Conservation (phyloP, 2,888 invertebrate genomes). For the Tuta absoluta region DNA sequence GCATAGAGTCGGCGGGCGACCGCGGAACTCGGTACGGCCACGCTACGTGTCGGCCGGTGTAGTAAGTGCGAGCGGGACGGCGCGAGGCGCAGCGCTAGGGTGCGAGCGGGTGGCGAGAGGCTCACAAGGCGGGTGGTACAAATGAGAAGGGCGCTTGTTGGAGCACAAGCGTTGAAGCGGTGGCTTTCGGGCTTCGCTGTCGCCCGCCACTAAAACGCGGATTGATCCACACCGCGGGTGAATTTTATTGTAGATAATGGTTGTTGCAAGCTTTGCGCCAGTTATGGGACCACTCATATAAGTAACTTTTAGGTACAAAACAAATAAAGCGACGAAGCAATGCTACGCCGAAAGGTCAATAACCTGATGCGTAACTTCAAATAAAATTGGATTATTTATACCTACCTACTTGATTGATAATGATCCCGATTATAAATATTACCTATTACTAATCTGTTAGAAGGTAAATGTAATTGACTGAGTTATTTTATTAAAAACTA, state of each 20-base stretch:
- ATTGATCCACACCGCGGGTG: conserved; percentile 61
- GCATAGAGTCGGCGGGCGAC: conserved; percentile 74
- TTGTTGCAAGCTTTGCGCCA: conserved; percentile 54
- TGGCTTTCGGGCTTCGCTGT: conserved; percentile 35
- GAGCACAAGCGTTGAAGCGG: conserved; percentile 42
- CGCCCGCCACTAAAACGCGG: conserved; percentile 45
- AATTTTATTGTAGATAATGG: conserved; percentile 56
- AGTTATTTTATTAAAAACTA: too few relatives aligned
- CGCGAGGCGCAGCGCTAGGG: conserved; percentile 26
- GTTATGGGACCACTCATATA: conserved; percentile 65
- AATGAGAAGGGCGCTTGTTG: conserved; percentile 67
- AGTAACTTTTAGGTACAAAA: conserved; percentile 63
- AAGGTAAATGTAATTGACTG: too few relatives aligned
- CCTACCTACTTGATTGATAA: too few relatives aligned
- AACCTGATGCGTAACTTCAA: too few relatives aligned
- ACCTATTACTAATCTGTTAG: too few relatives aligned
- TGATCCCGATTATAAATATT: too few relatives aligned
- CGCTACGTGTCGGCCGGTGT: conserved; percentile 59
- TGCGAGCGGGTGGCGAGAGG: conserved; percentile 43
- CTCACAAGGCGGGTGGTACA: conserved; percentile 61
- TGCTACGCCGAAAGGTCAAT: too few relatives aligned
- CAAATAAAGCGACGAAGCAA: conserved; percentile 51
- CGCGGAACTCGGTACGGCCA: conserved; percentile 65
- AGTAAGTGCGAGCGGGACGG: conserved; percentile 59
- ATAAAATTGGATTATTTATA: too few relatives aligned